Evolutionary conservation across 1,140 invertebrate genomes (phyloP), one percentile per base, ranked within the genome.

Genomic region (Pseudomyrmex gracilis): DNA sequence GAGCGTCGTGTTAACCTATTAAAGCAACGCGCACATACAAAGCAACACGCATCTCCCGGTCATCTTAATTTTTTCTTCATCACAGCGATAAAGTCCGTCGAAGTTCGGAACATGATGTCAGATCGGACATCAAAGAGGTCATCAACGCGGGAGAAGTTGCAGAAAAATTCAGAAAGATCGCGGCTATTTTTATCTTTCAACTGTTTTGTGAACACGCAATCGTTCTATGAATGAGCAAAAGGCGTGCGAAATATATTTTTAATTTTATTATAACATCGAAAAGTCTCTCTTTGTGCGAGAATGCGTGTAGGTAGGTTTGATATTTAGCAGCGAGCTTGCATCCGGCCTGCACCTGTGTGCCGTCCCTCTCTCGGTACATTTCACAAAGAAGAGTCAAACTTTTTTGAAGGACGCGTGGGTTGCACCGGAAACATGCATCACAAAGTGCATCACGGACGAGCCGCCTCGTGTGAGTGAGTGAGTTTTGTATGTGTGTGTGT

Each of bases 371-470:
- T 61, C 34, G 61, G 20, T 24, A 22, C 34, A 34, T 22, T 61
- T 71, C 68, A 45, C 9, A 60, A 61, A 73, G 20, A 61, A 61
- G 17, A 17, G 55, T 61, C 20, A 73, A 20, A 34, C 17, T 61
- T 60, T 73, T 73, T 73, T 61, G 55, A 73, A 73, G 71, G 43
- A 22, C 20, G 71, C 34, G 55, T 73, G 43, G 71, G 55, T 15
- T 9, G 71, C 15, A 61, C 55, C 71, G 71, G 71, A 61, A 73
- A 73, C 71, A 73, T 22, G 71, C 55, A 73, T 73, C 55, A 57
- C 57, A 73, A 73, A 61, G 2, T 73, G 55, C 71, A 61, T 73
- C 61, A 61, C 71, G 53, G 51, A 20, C 13, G 13, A 45, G 34
- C 20, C 9, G 55, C 43, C 12, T 73, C 17, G 34, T 20, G 5